phyloP scores from a whole-genome alignment of 2,113 vertebrate species.

The Fregetta grallaria region DNA sequence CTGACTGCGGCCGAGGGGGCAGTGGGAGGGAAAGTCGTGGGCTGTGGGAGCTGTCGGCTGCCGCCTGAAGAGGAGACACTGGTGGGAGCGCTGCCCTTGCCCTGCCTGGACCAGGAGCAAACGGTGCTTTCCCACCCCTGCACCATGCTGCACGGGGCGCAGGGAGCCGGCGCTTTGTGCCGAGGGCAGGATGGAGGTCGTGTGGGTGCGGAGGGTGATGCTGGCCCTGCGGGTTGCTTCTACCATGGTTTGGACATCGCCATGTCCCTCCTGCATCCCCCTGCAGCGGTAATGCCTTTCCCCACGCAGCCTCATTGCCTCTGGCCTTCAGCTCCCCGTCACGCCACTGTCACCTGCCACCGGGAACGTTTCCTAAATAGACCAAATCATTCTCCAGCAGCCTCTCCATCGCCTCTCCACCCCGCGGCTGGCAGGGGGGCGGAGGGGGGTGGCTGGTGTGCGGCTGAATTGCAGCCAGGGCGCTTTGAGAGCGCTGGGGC shows the following conservation, averaged over 20 bases:
- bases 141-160: rapidly evolving
- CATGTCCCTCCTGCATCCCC: not conserved
- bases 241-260: not conserved
- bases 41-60: not conserved
- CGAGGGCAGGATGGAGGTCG: not conserved
- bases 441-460: not conserved
- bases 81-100: not conserved
- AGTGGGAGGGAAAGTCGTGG: not conserved
- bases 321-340: not conserved
- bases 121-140: rapidly evolving
- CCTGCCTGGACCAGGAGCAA: not conserved
- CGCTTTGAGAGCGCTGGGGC: rapidly evolving
- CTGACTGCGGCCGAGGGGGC: not conserved
- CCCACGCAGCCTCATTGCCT: not conserved
- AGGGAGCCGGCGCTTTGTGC: not conserved
- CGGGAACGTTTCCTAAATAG: not conserved
- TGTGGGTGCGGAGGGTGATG: not conserved
- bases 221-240: not conserved
- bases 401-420: not conserved
- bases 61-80: not conserved
- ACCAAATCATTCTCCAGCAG: not conserved
- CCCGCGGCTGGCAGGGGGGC: not conserved
- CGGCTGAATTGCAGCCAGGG: not conserved
- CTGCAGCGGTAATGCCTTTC: not conserved
- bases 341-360: rapidly evolving